Evolutionary conservation across 2,113 vertebrate species (phyloP), one percentile per base, ranked within the genome.

Genomic region (Cochlearius cochlearius): DNA sequence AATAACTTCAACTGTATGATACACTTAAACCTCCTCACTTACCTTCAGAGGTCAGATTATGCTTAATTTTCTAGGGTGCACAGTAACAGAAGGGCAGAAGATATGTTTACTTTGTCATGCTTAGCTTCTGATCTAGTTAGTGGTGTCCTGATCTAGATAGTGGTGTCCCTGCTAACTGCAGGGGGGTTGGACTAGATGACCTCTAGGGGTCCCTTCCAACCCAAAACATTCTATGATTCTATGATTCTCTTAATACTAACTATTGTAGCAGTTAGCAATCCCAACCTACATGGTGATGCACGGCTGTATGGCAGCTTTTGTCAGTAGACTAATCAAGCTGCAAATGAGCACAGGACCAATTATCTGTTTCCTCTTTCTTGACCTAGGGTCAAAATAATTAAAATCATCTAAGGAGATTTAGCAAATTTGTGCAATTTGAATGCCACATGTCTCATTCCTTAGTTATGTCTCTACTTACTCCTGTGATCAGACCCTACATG

Each of bases 311-410:
- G 45, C 34, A 89, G 12, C 52, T 72, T 80, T 78, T 75, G 45
- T 75, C 30, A 25, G 50, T 41, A 84, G 27, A 52, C 36, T 59
- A 82, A 89, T 92, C 88, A 88, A 69, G 34, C 56, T 81, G 34
- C 55, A 96, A 81, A 91, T 72, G 60, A 94, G 49, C 39, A 92
- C 52, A 81, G 58, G 32, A 75, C 18, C 68, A 94, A 89, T 92
- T 93, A 89, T 87, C 52, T 91, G 36, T 27, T 47, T 94, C 69
- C 26, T 58, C 13, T 15, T 91, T 64, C 39, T 75, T 92, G 94
- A 94, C 83, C 68, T 64, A 60, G 29, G 68, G 76, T 96, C 56
- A 95, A 94, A 95, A 87, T 92, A 92, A 81, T 96, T 94, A 92
- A 93, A 94, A 78, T 32, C 0, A 47, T 60, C 47, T 60, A n/a